Base-by-base conservation (phyloP, 2,113 vertebrate species). In the Pseudorhombus dupliciocellatus region DNA sequence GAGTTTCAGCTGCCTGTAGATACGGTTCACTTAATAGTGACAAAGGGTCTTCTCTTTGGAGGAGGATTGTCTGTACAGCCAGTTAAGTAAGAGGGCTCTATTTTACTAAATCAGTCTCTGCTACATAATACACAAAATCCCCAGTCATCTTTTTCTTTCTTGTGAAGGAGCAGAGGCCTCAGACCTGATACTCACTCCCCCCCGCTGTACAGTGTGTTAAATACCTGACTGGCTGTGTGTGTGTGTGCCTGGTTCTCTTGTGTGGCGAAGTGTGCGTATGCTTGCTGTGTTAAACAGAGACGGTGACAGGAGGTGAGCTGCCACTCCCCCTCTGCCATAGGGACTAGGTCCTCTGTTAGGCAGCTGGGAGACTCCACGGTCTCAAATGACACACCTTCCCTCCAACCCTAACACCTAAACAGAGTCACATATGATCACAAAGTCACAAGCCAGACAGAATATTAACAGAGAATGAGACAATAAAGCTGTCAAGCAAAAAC, bases 201-300 rank as follows among this genome's bases (percentile, higher is more conserved):
- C 28, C n/a, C 7, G 53, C 55, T 66, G 48, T 69, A 55, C 66
- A 75, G 44, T 56, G 8, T 46, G 52, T 80, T 82, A 84, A 88
- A 83, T 73, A 82, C 70, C 69, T 74, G 46, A 22, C 28, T 65
- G 48, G 28, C 26, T 73, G 5, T 52, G 34, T 72, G 5, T 52
- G 34, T 72, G 46, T 80, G 70, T 65, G 46, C 61, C 55, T 65
- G 67, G 67, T 71, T 79, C 69, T 61, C 62, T 48, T 77, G 52
- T 73, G 58, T 53, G 52, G 54, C 30, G 64, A 66, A 67, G 66
- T 58, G 60, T 76, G 61, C 81, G 81, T 86, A 80, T 82, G 79
- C 85, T 85, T 37, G 62, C 75, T 66, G 26, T 90, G 76, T 90
- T 88, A 80, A 80, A 90, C 89, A 84, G 70, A 88, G 78, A 74